A percentile compares a stretch with the other conserved stretches of the same genome.
Evolutionary conservation across 2,888 invertebrate species (phyloP).

Genomic region (Aleiodes leptofemur): DNA sequence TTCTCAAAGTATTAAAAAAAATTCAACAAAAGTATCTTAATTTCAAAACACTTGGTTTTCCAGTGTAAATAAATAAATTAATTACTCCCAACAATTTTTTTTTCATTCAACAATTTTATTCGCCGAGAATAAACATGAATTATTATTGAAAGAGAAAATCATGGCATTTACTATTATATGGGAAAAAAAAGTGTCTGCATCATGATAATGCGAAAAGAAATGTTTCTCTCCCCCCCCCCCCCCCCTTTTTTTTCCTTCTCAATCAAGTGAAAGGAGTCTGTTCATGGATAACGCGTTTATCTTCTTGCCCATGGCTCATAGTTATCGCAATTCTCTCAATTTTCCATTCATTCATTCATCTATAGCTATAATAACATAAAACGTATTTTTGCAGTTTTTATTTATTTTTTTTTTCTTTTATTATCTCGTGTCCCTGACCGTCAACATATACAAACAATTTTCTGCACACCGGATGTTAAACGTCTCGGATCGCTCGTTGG

Average conservation of each 20-base stretch:
- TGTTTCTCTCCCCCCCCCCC: background rate
- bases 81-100: too few relatives aligned
- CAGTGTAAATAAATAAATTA: too few relatives aligned
- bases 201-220: conserved; percentile 11
- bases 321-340: too few relatives aligned
- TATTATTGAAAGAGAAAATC: conserved; percentile 18
- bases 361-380: background rate
- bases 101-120: too few relatives aligned
- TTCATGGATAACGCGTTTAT: conserved; percentile 28
- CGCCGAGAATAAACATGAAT: too few relatives aligned
- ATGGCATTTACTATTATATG: background rate
- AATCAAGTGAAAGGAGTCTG: conserved; percentile 24
- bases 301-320: background rate
- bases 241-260: background rate
- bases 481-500: conserved; percentile 29
- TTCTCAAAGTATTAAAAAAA: too few relatives aligned
- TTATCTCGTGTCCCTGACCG: conserved; percentile 22
- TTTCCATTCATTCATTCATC: too few relatives aligned
- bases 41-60: too few relatives aligned
- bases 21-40: too few relatives aligned
- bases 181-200: background rate
- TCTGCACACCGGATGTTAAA: conserved; percentile 18
- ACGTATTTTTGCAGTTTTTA: background rate
- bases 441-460: background rate
- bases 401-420: background rate